A percentile compares a stretch with the other conserved stretches of the same genome.
phyloP scores from a whole-genome alignment of 64 coral and sea anemone genomes.

The Trachythela sp. region DNA sequence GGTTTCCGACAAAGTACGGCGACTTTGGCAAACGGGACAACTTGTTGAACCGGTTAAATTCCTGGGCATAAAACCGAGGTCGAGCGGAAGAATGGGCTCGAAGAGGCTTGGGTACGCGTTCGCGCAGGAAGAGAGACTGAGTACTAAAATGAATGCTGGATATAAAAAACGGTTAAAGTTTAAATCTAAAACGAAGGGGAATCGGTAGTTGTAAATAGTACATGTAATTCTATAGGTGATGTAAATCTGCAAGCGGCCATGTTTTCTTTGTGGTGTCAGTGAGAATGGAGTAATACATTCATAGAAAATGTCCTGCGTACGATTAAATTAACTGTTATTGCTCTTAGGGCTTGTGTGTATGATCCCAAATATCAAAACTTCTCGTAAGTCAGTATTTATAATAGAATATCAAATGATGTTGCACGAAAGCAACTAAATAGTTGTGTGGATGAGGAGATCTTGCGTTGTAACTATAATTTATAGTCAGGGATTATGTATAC shows the following conservation, averaged over 20 bases:
- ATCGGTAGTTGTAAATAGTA: not conserved
- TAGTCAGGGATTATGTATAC: no score
- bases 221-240: not conserved
- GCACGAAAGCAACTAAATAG: no score
- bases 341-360: no score
- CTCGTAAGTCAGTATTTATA: no score
- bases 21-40: not conserved
- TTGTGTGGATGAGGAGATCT: no score
- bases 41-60: not conserved
- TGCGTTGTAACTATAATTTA: no score
- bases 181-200: not conserved
- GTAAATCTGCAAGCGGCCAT: not conserved
- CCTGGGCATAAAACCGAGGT: not conserved
- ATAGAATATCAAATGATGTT: no score
- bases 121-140: conserved; percentile 9
- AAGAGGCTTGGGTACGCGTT: not conserved
- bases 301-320: no score
- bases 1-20: not conserved
- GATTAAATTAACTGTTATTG: no score
- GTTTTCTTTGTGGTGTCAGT: no score
- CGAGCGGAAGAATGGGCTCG: not conserved
- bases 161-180: not conserved
- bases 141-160: not conserved
- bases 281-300: no score
- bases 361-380: no score